Evolutionary conservation across 2,888 invertebrate genomes (phyloP).

Genomic region (Lymantria dispar): DNA sequence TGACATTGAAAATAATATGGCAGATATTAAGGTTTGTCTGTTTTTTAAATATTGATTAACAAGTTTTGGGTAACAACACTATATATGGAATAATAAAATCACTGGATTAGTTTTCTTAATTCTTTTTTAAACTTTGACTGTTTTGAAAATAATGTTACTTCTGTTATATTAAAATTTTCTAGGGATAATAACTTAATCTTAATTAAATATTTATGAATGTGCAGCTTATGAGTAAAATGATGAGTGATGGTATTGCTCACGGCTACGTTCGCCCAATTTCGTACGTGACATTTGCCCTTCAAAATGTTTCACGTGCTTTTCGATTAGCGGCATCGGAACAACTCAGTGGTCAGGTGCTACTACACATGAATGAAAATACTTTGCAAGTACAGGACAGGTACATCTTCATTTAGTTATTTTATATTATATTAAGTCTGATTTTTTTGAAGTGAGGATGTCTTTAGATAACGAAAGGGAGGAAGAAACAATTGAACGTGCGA

Average conservation of each 20-base stretch:
- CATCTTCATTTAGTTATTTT: no score
- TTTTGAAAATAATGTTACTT: no score
- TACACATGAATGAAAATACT: slow-evolving; percentile 29
- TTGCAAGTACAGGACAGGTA: slow-evolving; percentile 29
- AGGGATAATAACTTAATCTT: not conserved
- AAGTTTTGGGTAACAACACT: no score
- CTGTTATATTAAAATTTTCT: no score
- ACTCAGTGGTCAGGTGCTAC: slow-evolving; percentile 52
- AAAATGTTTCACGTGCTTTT: slow-evolving; percentile 47
- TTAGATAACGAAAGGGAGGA: no score
- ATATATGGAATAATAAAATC: no score
- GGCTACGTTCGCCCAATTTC: slow-evolving; percentile 58
- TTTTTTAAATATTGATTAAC: not conserved
- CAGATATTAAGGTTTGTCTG: slow-evolving; percentile 38
- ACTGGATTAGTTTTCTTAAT: no score
- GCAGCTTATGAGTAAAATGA: slow-evolving; percentile 40
- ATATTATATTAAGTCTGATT: no score
- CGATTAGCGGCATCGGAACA: slow-evolving; percentile 44
- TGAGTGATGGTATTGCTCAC: slow-evolving; percentile 49
- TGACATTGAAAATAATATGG: slow-evolving; percentile 15
- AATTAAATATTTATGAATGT: not conserved
- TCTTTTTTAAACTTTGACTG: no score
- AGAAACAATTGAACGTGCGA: no score
- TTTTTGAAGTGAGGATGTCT: no score
- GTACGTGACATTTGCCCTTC: slow-evolving; percentile 40